These are phyloP conservation scores for Tetropium fuscum DNA, from an alignment of 2,888 invertebrate genomes.

Conservation along the genomic window DNA sequence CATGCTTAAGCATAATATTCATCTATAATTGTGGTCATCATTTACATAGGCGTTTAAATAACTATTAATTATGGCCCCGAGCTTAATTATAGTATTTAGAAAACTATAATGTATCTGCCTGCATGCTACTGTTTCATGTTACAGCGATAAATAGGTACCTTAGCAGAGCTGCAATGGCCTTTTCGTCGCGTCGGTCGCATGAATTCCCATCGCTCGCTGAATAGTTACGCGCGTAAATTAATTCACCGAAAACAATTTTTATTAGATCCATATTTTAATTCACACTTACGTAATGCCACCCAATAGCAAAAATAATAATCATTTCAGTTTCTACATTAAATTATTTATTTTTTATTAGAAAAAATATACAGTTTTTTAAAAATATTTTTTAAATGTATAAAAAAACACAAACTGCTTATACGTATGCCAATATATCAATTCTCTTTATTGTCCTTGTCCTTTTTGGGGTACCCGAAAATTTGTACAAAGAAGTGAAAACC, in stretches of 20 bases:
- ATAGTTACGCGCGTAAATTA: no score
- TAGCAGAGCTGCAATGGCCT: no score
- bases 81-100: neutral
- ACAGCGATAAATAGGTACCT: no score
- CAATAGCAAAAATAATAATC: no score
- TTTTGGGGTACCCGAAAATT: constrained; percentile 59
- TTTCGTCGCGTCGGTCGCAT: no score
- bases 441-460: neutral
- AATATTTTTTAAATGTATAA: neutral
- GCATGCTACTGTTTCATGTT: no score
- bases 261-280: no score
- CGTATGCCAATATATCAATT: neutral
- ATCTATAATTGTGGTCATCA: neutral
- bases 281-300: no score
- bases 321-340: no score
- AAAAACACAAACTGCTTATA: neutral
- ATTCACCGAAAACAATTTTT: no score
- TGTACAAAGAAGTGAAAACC: constrained; percentile 67
- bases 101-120: neutral
- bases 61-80: constrained; percentile 8
- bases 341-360: no score
- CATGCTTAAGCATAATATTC: constrained; percentile 17
- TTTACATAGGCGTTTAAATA: constrained; percentile 4
- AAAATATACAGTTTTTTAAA: neutral
- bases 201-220: no score